These are phyloP conservation scores for Cardinalis cardinalis DNA, from an alignment of 2,113 vertebrate genomes.

Conservation along the genomic window DNA sequence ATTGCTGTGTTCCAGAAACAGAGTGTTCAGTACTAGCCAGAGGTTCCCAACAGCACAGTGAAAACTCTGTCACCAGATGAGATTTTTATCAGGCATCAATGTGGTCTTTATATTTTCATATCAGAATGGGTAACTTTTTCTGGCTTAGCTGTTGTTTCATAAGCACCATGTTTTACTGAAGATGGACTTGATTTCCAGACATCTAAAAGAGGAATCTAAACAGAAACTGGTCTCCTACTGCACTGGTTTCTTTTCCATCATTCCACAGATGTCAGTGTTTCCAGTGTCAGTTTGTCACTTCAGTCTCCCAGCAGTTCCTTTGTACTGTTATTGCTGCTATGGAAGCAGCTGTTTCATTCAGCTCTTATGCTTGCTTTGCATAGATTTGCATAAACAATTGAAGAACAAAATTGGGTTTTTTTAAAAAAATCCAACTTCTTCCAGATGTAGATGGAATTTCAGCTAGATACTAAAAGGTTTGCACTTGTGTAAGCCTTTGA, in stretches of 20 bases:
- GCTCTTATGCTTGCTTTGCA: constrained; percentile 5
- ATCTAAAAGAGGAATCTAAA: background rate
- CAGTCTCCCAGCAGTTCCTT: constrained; percentile 2
- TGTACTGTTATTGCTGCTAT: background rate
- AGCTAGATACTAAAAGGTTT: background rate
- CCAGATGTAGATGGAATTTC: background rate
- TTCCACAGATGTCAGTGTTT: background rate
- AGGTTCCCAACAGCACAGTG: background rate
- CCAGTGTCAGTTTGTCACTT: background rate
- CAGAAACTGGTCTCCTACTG: background rate
- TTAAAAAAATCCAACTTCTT: background rate
- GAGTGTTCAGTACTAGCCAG: background rate
- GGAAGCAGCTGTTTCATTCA: constrained; percentile 41
- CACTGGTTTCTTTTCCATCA: background rate
- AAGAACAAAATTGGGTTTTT: background rate
- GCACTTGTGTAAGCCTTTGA: background rate
- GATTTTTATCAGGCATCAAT: background rate
- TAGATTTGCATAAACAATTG: constrained; percentile 38
- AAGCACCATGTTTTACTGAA: background rate
- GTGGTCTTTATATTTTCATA: accelerated
- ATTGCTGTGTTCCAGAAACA: background rate
- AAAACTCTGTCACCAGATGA: background rate
- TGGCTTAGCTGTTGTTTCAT: background rate
- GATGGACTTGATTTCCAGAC: background rate
- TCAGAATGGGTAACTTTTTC: background rate